These are phyloP conservation scores for Globodera ellingtonae DNA, from an alignment of 1,140 invertebrate species.

Conservation along the genomic window DNA sequence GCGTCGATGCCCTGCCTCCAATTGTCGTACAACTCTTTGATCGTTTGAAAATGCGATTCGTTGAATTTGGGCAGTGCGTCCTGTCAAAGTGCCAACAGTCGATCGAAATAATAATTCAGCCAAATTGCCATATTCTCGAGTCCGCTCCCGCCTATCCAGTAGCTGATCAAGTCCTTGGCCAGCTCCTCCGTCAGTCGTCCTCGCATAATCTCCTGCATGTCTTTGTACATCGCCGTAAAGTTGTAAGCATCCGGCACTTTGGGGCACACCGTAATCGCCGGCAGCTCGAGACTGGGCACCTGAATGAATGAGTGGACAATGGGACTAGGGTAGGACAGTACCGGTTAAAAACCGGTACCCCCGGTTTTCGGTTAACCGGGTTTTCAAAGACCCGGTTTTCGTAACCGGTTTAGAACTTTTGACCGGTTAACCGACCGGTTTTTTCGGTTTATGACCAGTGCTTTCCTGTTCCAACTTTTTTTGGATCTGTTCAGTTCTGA, in stretches of 20 bases:
- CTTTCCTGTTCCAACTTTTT: too few relatives aligned
- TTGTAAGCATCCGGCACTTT: slow-evolving; percentile 61
- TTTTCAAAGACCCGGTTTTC: too few relatives aligned
- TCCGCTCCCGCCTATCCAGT: slow-evolving; percentile 57
- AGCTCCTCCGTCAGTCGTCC: not conserved
- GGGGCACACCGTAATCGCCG: slow-evolving; percentile 59
- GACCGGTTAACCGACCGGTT: too few relatives aligned
- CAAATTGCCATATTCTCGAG: slow-evolving; percentile 55
- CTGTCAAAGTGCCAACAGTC: not conserved
- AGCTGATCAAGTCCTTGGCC: slow-evolving; percentile 34
- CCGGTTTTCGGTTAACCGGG: too few relatives aligned
- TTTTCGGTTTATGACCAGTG: too few relatives aligned
- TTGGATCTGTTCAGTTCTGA: too few relatives aligned
- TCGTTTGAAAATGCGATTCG: slow-evolving; percentile 51
- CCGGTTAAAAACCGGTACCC: too few relatives aligned
- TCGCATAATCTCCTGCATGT: slow-evolving; percentile 41
- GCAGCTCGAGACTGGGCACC: slow-evolving; percentile 51
- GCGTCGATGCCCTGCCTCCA: slow-evolving; percentile 51
- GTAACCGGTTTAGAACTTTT: too few relatives aligned
- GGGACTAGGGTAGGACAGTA: too few relatives aligned
- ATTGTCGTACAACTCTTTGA: slow-evolving; percentile 47
- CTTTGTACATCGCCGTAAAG: slow-evolving; percentile 46
- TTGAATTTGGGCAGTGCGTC: slow-evolving; percentile 47
- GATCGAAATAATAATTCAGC: not conserved
- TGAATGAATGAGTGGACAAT: slow-evolving; percentile 2